Evolutionary conservation across 2,888 invertebrate genomes (phyloP).

Genomic region (Papilio demoleus): DNA sequence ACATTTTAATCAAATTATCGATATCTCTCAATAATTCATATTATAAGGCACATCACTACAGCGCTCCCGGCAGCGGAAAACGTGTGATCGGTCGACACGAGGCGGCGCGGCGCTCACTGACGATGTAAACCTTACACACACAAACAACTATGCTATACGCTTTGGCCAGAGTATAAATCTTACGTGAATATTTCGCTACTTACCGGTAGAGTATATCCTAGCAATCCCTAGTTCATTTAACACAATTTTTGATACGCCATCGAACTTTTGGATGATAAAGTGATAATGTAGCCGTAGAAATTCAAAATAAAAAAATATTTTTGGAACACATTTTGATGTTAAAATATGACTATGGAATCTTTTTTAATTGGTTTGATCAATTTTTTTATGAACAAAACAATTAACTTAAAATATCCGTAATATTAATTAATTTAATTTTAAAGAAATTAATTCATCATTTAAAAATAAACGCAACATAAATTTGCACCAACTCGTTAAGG

Average conservation of each 20-base stretch:
- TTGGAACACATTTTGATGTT: neutral
- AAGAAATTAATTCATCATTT: neutral
- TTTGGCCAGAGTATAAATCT: no score
- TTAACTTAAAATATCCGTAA: no score
- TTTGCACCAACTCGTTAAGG: slow-evolving; percentile 22
- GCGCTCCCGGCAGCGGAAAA: slow-evolving; percentile 45
- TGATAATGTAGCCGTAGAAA: no score
- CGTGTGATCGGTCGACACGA: slow-evolving; percentile 47
- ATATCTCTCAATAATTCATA: slow-evolving; percentile 32
- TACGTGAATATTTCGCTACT: no score
- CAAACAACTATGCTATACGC: neutral
- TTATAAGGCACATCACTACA: slow-evolving; percentile 34
- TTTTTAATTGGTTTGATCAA: no score
- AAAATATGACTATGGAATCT: neutral
- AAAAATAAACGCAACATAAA: neutral
- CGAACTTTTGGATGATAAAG: no score
- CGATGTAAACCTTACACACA: neutral
- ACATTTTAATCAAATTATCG: slow-evolving; percentile 31
- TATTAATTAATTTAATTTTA: no score
- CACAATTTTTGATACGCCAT: no score
- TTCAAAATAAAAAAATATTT: neutral
- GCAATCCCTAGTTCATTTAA: no score
- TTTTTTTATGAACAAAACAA: no score
- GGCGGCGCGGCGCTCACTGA: slow-evolving; percentile 42
- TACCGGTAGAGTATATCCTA: no score